These are phyloP conservation scores for Coturnix japonica DNA, from an alignment of 2,113 vertebrate genomes.

Conservation along the genomic window DNA sequence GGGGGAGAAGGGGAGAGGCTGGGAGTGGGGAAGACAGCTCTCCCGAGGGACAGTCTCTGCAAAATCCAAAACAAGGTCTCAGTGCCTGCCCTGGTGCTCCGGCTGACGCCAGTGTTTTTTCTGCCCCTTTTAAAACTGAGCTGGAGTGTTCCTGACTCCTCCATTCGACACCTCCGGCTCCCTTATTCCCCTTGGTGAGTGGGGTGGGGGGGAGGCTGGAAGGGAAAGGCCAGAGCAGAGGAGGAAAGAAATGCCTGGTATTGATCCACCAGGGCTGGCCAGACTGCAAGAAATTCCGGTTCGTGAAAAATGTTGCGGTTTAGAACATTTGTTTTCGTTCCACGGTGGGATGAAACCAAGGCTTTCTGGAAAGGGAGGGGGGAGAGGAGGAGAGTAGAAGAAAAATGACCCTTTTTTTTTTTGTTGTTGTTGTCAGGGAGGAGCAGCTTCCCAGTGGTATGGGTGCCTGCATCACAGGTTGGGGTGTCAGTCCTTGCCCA, in stretches of 20 bases:
- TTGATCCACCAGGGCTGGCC: constrained; percentile 61
- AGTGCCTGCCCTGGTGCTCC: background rate
- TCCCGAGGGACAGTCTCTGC: constrained; percentile 45
- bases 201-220: background rate
- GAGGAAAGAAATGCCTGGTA: constrained; percentile 63
- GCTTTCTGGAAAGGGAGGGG: constrained; percentile 53
- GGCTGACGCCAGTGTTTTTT: constrained; percentile 42
- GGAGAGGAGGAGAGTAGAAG: background rate
- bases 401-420: background rate
- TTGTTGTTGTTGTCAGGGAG: background rate
- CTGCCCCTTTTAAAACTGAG: constrained; percentile 57
- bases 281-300: constrained; percentile 71
- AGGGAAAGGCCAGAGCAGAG: constrained; percentile 60
- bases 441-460: background rate
- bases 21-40: background rate
- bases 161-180: constrained; percentile 17
- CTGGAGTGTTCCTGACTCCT: constrained; percentile 13
- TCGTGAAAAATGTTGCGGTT: constrained; percentile 70
- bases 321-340: constrained; percentile 70
- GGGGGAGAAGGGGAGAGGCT: no score
- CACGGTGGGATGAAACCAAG: constrained; percentile 66
- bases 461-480: background rate
- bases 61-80: constrained; percentile 67
- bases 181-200: constrained; percentile 37
- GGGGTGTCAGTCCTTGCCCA: background rate